Evolutionary conservation across 2,113 vertebrate species (phyloP).

Genomic region (Zeus faber): DNA sequence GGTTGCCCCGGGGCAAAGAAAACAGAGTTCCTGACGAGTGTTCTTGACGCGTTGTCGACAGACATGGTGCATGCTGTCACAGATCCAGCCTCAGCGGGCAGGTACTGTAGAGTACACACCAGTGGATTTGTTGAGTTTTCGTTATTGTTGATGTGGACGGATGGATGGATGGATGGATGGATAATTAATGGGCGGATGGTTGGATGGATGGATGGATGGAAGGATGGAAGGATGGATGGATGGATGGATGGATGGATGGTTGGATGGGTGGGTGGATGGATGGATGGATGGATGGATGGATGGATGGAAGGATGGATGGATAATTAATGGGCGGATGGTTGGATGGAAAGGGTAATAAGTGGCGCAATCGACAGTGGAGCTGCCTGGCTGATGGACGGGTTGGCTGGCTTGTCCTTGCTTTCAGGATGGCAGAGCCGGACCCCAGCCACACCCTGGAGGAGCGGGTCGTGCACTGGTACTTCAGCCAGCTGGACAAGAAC

Average conservation of each 20-base stretch:
- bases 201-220: background rate
- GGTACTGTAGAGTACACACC: constrained; percentile 71
- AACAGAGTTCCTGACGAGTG: constrained; percentile 93
- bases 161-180: background rate
- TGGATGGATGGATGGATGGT: background rate
- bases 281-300: background rate
- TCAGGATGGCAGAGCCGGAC: constrained; percentile 89
- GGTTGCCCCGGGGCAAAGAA: constrained; percentile 95
- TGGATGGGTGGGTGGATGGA: background rate
- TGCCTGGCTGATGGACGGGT: background rate
- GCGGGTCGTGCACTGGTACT: constrained; percentile 96
- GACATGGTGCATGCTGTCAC: constrained; percentile 97
- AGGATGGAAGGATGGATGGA: background rate
- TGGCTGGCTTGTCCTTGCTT: constrained; percentile 17
- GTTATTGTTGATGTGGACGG: background rate
- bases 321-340: background rate
- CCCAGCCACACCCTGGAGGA: constrained; percentile 96
- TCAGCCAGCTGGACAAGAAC: constrained; percentile 92
- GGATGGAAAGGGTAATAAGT: background rate
- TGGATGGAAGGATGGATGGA: background rate
- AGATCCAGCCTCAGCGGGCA: constrained; percentile 84
- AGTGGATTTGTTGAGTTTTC: too few relatives aligned
- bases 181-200: background rate
- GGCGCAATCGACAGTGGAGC: background rate
- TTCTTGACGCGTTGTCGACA: constrained; percentile 92